A percentile compares a stretch with the other conserved stretches of the same genome.
These are phyloP conservation scores for Anser brachyrhynchus DNA, from an alignment of 2,113 vertebrate genomes.

Conservation along the genomic window DNA sequence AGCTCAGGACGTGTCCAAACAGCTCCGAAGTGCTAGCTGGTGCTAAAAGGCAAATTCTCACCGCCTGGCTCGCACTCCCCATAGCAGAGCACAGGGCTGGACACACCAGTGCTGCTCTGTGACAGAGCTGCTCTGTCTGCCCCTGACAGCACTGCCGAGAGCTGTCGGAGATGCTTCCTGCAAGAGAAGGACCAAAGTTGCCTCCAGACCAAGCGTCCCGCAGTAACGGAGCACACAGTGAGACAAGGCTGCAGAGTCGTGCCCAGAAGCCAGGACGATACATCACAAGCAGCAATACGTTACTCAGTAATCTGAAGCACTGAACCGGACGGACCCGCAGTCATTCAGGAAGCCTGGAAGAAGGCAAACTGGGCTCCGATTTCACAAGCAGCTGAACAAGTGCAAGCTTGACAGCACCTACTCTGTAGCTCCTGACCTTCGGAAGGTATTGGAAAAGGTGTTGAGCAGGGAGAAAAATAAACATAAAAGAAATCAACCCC, in stretches of 20 bases:
- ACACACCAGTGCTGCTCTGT: background rate
- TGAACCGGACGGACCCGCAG: background rate
- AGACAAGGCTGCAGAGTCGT: background rate
- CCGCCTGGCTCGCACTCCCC: background rate
- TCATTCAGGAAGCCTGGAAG: background rate
- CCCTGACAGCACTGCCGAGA: background rate
- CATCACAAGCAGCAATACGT: background rate
- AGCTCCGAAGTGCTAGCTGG: background rate
- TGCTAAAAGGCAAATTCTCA: constrained; percentile 1
- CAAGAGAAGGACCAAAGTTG: background rate
- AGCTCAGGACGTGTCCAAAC: background rate
- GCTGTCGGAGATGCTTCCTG: background rate
- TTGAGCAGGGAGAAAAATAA: background rate
- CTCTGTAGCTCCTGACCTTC: background rate
- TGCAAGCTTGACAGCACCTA: constrained; percentile 28
- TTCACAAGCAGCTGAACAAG: constrained; percentile 51
- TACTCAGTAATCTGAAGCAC: background rate
- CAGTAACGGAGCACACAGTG: background rate
- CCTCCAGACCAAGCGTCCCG: background rate
- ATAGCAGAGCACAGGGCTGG: background rate
- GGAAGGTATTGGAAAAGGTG: background rate
- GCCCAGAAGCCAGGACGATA: background rate
- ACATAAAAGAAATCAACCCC: background rate
- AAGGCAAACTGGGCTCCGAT: constrained; percentile 9
- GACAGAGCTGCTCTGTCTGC: background rate